Evolutionary conservation across 2,113 vertebrate genomes (phyloP), one percentile per base, ranked within the genome.

Genomic region (Tupaia chinensis): DNA sequence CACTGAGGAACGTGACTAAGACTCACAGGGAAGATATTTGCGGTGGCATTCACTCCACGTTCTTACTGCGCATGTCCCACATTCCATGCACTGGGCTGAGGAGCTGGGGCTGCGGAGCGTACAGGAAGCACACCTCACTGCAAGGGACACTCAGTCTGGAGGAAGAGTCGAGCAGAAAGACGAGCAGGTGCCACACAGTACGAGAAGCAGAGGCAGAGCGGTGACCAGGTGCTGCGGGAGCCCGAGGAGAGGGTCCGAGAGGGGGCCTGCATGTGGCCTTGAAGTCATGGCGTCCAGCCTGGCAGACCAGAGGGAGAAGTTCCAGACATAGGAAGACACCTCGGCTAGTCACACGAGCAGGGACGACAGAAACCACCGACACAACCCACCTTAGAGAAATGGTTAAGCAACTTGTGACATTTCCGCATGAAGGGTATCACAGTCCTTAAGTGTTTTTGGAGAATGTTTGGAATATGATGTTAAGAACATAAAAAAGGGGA

Each of bases 301-400:
- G n/a, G 32, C 9, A 29, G 34, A 8, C 9, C 53, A 70, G 58
- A 60, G 72, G 65, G n/a, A 78, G 63, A 91, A 76, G 69, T 17
- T 61, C 34, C 74, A 70, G 83, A 73, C 53, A 63, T 20, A 54
- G 0, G 25, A 0, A 34, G 66, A 82, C 25, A 5, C 61, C 72
- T 44, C 15, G 0, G 61, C 66, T 7, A 29, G 54, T 19, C 72
- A 9, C 0, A 3, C 0, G 5, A 25, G 53, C 4, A 29, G n/a
- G 34, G 12, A 56, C 9, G 29, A 27, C 34, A 23, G 32, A 84
- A 85, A 25, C 1, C 32, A 25, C 63, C 17, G 6, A 61, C 60
- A 65, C 54, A 4, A 76, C 63, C 22, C 13, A 27, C 9, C 7
- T 23, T 70, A 17, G 11, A 44, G 27, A 76, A 95, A 77, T 17